Evolutionary conservation across 2,113 vertebrate species (phyloP).

Genomic region (Pangasianodon gigas): DNA sequence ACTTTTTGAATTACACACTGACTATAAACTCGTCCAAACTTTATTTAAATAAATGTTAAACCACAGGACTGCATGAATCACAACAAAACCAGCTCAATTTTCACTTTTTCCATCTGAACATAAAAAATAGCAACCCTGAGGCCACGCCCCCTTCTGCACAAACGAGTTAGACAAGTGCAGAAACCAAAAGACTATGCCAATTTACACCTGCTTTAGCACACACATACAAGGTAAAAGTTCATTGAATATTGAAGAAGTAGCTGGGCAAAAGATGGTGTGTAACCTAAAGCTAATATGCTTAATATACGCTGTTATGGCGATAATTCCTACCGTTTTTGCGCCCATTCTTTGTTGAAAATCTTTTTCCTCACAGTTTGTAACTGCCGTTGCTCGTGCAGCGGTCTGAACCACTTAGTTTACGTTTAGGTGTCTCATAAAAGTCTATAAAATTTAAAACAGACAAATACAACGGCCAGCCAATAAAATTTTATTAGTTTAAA

Average conservation of each 20-base stretch:
- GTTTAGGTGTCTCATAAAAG: background rate
- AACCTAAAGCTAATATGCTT: background rate
- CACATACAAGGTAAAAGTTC: background rate
- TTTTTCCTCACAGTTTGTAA: background rate
- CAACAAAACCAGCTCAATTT: background rate
- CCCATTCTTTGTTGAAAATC: background rate
- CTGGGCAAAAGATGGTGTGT: background rate
- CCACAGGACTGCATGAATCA: conserved; percentile 13
- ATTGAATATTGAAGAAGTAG: background rate
- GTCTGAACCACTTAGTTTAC: background rate
- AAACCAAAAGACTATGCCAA: background rate
- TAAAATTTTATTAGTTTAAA: conserved; percentile 16
- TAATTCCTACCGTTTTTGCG: background rate
- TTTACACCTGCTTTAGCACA: background rate
- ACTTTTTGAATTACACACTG: background rate
- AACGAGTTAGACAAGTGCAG: background rate
- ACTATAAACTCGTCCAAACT: background rate
- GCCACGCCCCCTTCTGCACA: background rate
- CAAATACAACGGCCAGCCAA: background rate
- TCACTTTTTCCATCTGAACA: background rate
- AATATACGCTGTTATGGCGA: background rate
- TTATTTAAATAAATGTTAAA: background rate
- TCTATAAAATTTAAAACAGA: background rate
- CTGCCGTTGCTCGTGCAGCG: background rate
- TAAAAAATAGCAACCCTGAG: background rate